Evolutionary conservation across 2,888 invertebrate genomes (phyloP).

Genomic region (Dasypolia templi): DNA sequence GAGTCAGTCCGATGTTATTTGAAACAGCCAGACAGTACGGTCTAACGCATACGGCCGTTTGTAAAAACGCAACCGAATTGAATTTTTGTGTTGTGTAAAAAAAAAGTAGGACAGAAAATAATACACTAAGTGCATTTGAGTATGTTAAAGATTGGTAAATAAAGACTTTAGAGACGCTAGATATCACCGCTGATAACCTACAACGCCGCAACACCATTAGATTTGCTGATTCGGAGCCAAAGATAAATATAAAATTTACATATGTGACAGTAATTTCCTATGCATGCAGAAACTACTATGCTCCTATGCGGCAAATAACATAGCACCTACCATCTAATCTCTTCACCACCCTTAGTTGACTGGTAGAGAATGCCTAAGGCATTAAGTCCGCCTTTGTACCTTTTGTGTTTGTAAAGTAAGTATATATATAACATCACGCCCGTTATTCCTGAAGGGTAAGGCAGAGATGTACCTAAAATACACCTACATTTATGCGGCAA

Average conservation of each 20-base stretch:
- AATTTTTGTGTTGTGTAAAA: neutral
- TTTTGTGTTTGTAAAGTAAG: too few relatives aligned
- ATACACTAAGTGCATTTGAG: neutral
- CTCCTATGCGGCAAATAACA: neutral
- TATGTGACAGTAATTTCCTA: neutral
- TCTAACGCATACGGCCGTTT: slow-evolving; percentile 1
- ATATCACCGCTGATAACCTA: neutral
- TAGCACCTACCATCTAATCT: too few relatives aligned
- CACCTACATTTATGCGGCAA: neutral
- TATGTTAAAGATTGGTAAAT: neutral
- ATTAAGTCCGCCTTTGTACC: too few relatives aligned
- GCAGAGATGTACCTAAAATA: too few relatives aligned
- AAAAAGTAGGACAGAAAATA: neutral
- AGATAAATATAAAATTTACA: neutral
- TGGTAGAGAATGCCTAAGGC: too few relatives aligned
- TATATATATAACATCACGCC: too few relatives aligned
- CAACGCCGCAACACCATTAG: neutral
- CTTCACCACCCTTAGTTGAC: too few relatives aligned
- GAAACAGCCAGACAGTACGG: slow-evolving; percentile 43
- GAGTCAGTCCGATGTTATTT: slow-evolving; percentile 39
- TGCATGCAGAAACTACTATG: neutral
- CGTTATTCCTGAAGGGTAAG: too few relatives aligned
- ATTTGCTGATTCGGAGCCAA: neutral
- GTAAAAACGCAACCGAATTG: slow-evolving; percentile 1
- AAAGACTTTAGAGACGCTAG: too few relatives aligned